Evolutionary conservation across 2,888 invertebrate genomes (phyloP), one percentile per base, ranked within the genome.

Genomic region (Pyrrhosoma nymphula): DNA sequence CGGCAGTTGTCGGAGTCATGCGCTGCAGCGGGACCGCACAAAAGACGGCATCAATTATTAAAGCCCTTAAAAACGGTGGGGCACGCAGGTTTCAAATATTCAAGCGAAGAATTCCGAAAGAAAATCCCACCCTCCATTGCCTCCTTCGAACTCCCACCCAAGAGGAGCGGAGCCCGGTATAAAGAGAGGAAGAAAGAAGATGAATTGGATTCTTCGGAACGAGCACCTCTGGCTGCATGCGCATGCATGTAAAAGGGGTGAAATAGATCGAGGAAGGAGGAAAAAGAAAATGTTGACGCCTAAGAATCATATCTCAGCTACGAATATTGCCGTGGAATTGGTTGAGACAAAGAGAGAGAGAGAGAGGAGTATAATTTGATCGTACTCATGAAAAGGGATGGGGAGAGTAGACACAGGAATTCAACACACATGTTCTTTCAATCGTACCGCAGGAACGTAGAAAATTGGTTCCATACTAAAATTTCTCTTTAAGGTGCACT

Each of bases 41-140:
- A 82, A 82, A 82, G 82, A 82, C 82, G 82, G 16, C 82, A 82
- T 82, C 30, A 82, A 82, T 82, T 82, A 82, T 82, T 82, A 82
- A 82, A 16, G 35, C 82, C 82, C 35, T 82, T 82, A 82, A 82
- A 82, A 82, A 35, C 30, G 6, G 35, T 26, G 82, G 35, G 26
- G n/a, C 69, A 4, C 82, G 35, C 16, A 18, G 14, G 30, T n/a
- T 82, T 82, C 82, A 82, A 82, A 82, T 82, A 82, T 82, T 82
- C 82, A 82, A 82, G 82, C 26, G 82, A 35, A 82, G 82, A 82
- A 35, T 82, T 82, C 82, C 82, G 82, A 82, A 82, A 82, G 35
- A 82, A 35, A 30, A 30, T 35, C 16, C 82, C 6, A 0, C 69
- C n/a, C 82, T 35, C 35, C 30, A 26, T 10, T n/a, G 18, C 35